A percentile compares a stretch with the other conserved stretches of the same genome.
phyloP scores from a whole-genome alignment of 2,113 vertebrate genomes.

The Pelusios castaneus region DNA sequence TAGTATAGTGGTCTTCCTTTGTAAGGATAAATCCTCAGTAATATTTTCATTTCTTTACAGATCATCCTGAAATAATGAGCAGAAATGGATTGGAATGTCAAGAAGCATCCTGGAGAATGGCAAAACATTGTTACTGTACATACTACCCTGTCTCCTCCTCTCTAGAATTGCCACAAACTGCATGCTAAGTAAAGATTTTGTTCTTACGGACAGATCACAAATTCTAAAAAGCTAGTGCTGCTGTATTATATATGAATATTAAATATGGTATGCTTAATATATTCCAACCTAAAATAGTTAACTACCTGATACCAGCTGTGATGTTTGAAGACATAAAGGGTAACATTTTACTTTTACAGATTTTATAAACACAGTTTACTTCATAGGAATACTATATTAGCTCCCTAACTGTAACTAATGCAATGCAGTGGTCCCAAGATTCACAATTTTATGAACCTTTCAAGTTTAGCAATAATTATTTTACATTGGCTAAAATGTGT shows the following conservation, averaged over 20 bases:
- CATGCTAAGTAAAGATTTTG: constrained; percentile 95
- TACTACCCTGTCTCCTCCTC: constrained; percentile 93
- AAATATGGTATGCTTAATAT: constrained; percentile 90
- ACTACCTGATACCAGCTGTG: constrained; percentile 88
- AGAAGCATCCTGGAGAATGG: constrained; percentile 89
- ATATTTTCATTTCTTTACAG: constrained; percentile 81
- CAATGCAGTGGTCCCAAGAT: constrained; percentile 76
- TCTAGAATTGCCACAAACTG: constrained; percentile 98
- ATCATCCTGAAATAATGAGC: constrained; percentile 97
- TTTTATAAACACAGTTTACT: constrained; percentile 85
- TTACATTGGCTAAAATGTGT: constrained; percentile 75
- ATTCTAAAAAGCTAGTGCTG: constrained; percentile 86
- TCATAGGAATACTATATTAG: constrained; percentile 82
- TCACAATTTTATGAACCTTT: constrained; percentile 60
- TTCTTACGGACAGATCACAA: constrained; percentile 86
- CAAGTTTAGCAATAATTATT: constrained; percentile 81
- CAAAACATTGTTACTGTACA: constrained; percentile 97
- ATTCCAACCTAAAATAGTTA: constrained; percentile 88
- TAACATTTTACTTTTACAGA: constrained; percentile 83
- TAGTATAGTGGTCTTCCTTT: background rate
- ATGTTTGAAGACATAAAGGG: constrained; percentile 85
- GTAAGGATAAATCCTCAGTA: background rate
- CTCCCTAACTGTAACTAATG: constrained; percentile 79
- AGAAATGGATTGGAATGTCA: constrained; percentile 88
- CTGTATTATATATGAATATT: constrained; percentile 88